Evolutionary conservation across 1,140 invertebrate species (phyloP).

Genomic region (Trichomalopsis sarcophagae): DNA sequence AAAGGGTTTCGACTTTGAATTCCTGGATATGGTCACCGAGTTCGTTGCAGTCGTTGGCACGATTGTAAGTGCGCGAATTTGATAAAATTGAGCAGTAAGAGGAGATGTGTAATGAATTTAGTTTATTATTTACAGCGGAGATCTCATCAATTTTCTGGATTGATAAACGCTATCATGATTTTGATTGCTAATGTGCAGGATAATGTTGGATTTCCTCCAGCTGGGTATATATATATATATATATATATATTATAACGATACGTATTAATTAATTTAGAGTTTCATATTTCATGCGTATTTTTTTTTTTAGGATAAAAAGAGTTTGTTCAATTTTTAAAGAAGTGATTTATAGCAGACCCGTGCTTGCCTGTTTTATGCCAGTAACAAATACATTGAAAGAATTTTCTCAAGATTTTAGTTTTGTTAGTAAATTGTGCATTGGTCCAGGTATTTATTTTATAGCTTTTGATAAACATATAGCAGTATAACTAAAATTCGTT

Average conservation of each 20-base stretch:
- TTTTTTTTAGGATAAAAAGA: slow-evolving; percentile 62
- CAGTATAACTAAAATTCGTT: slow-evolving; percentile 16
- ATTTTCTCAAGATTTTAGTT: slow-evolving; percentile 56
- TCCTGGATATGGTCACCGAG: slow-evolving; percentile 66
- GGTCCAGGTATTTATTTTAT: slow-evolving; percentile 52
- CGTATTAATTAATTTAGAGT: not conserved
- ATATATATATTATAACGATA: slow-evolving; percentile 22
- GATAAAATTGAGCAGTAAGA: not conserved
- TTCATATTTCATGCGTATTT: not conserved
- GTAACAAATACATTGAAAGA: slow-evolving; percentile 61
- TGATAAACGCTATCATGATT: slow-evolving; percentile 65
- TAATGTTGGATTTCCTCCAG: slow-evolving; percentile 60
- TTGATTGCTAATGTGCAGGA: slow-evolving; percentile 63
- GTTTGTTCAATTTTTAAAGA: slow-evolving; percentile 68
- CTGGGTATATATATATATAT: slow-evolving; percentile 54
- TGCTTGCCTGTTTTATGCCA: slow-evolving; percentile 62
- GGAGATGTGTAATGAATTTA: not conserved
- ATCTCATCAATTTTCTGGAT: slow-evolving; percentile 71
- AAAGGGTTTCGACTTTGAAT: slow-evolving; percentile 64
- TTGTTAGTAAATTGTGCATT: slow-evolving; percentile 58
- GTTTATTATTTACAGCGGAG: slow-evolving; percentile 64
- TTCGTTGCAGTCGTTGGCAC: slow-evolving; percentile 64
- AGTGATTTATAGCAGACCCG: slow-evolving; percentile 67
- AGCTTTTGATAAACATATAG: not conserved
- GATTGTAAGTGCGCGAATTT: slow-evolving; percentile 59